Evolutionary conservation across 2,797 vertebrate genomes (phyloP).

Genomic region (Lates japonicus): DNA sequence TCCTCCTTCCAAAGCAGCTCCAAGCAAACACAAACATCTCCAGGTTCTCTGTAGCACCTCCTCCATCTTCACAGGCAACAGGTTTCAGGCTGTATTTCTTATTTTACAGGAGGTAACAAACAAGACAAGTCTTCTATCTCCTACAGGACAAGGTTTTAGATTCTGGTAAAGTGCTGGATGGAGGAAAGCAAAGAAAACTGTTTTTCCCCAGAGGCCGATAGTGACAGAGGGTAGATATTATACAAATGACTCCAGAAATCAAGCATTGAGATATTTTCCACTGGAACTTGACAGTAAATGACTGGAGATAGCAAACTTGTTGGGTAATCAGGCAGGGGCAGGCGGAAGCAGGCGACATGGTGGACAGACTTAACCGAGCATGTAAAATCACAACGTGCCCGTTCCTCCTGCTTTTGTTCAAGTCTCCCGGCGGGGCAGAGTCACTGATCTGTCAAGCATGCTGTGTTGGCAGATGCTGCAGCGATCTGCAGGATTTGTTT

Average conservation of each 20-base stretch:
- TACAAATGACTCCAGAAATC: slow-evolving; percentile 43
- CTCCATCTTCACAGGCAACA: slow-evolving; percentile 11
- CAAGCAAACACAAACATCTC: slow-evolving; percentile 27
- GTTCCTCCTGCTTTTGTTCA: slow-evolving; percentile 37
- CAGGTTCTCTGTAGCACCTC: slow-evolving; percentile 12
- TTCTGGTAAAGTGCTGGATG: neutral
- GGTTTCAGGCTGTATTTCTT: neutral
- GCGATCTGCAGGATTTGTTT: slow-evolving; percentile 15
- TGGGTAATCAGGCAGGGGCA: slow-evolving; percentile 61
- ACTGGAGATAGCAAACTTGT: slow-evolving; percentile 64
- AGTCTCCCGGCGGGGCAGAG: slow-evolving; percentile 35
- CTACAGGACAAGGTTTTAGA: neutral
- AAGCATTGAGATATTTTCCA: slow-evolving; percentile 40
- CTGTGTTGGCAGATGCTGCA: slow-evolving; percentile 40
- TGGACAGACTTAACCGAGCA: slow-evolving; percentile 65
- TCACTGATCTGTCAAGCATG: slow-evolving; percentile 40
- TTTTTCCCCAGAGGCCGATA: neutral
- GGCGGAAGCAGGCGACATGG: slow-evolving; percentile 45
- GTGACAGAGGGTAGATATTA: slow-evolving; percentile 9
- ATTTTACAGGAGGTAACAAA: neutral
- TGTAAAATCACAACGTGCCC: slow-evolving; percentile 48
- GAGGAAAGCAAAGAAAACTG: neutral
- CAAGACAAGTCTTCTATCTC: neutral
- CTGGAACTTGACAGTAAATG: slow-evolving; percentile 37
- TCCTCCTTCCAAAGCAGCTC: slow-evolving; percentile 36